These are phyloP conservation scores for Ephestia elutella DNA, from an alignment of 1,140 invertebrate species.

Conservation along the genomic window DNA sequence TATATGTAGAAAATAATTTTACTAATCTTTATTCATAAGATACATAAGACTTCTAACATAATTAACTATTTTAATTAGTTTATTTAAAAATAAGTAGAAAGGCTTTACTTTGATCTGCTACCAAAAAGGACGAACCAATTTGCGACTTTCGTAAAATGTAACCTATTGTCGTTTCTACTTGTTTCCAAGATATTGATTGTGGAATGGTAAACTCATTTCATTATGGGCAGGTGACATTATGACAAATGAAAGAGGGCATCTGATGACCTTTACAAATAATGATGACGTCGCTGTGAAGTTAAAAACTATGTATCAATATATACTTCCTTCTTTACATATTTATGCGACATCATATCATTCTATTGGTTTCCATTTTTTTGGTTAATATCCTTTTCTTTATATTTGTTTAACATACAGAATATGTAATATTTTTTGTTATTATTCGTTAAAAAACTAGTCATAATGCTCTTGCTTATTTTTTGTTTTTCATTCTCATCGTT, in stretches of 20 bases:
- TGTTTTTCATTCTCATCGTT: not conserved
- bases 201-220: constrained; percentile 10
- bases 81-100: constrained; percentile 12
- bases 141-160: not conserved
- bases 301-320: not conserved
- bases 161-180: constrained; percentile 9
- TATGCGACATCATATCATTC: not conserved
- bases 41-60: not conserved
- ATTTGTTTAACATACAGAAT: no score
- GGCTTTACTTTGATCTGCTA: not conserved
- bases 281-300: not conserved
- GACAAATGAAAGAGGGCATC: constrained; percentile 18
- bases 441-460: not conserved
- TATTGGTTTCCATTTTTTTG: no score
- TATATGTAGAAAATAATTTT: constrained; percentile 1
- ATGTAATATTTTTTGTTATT: not conserved
- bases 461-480: not conserved
- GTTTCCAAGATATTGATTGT: constrained; percentile 11
- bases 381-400: no score
- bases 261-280: not conserved
- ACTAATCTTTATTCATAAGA: not conserved
- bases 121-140: not conserved
- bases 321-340: constrained; percentile 1
- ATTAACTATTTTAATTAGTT: not conserved
- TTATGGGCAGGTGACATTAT: constrained; percentile 19